phyloP scores from a whole-genome alignment of 1,140 invertebrate genomes.

The Drosophila virilis region DNA sequence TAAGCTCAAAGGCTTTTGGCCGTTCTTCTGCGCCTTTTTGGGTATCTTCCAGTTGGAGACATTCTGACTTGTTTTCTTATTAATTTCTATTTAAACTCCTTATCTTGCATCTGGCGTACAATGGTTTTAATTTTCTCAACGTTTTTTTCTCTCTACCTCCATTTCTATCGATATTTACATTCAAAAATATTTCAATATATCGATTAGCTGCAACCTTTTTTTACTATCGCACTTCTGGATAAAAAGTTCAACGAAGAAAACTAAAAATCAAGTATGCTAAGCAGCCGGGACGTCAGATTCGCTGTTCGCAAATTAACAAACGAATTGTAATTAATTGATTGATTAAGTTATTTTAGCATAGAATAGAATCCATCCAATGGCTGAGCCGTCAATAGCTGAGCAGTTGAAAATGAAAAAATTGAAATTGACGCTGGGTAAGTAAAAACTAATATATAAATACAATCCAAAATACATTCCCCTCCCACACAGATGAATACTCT shows the following conservation, averaged over 20 bases:
- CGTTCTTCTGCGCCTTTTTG: too few relatives aligned
- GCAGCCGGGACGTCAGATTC: background rate
- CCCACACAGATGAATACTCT: conserved; percentile 1
- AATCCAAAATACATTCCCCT: background rate
- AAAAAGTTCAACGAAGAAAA: background rate
- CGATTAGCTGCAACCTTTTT: too few relatives aligned
- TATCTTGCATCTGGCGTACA: too few relatives aligned
- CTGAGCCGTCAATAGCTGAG: background rate
- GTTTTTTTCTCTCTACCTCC: too few relatives aligned
- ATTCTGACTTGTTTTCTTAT: too few relatives aligned
- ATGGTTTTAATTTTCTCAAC: too few relatives aligned
- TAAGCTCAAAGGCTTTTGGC: too few relatives aligned
- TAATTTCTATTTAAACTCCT: too few relatives aligned
- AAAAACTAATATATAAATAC: background rate
- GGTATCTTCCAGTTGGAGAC: too few relatives aligned
- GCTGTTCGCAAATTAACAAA: background rate
- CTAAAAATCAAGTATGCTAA: background rate
- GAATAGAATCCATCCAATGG: background rate
- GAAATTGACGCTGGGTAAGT: conserved; percentile 3
- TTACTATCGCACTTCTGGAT: too few relatives aligned
- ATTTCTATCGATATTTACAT: too few relatives aligned
- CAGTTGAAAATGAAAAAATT: background rate
- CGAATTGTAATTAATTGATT: background rate
- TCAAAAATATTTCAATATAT: too few relatives aligned
- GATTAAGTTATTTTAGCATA: background rate